A percentile compares a stretch with the other conserved stretches of the same genome.
Evolutionary conservation across 2,888 invertebrate genomes (phyloP).

Genomic region (Blastobasis adustella): DNA sequence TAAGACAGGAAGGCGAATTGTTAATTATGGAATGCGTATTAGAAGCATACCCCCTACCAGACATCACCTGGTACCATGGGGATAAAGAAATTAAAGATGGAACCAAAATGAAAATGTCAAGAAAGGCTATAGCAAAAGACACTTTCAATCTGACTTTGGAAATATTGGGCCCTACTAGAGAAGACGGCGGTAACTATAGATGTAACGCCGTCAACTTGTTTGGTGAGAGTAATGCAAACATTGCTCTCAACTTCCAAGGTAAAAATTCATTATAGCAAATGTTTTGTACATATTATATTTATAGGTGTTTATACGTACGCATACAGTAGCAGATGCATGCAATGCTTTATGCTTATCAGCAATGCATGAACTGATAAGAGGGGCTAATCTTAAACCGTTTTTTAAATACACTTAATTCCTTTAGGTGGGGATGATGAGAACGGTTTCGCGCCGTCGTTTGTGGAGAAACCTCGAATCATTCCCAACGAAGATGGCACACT

Average conservation of each 20-base stretch:
- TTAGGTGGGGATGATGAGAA: constrained; percentile 93
- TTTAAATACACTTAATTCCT: constrained; percentile 15
- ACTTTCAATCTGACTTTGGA: constrained; percentile 93
- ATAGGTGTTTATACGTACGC: constrained; percentile 48
- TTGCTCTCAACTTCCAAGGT: constrained; percentile 99
- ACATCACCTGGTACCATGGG: constrained; percentile 96
- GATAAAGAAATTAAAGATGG: constrained; percentile 88
- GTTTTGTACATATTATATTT: constrained; percentile 16
- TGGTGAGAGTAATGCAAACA: constrained; percentile 99
- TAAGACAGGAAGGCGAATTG: constrained; percentile 93
- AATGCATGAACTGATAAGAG: constrained; percentile 39
- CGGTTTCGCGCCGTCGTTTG: constrained; percentile 96
- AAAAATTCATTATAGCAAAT: constrained; percentile 40
- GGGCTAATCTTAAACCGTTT: background rate
- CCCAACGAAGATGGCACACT: constrained; percentile 98
- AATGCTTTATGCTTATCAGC: constrained; percentile 57
- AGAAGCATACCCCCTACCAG: constrained; percentile 96
- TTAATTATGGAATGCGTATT: constrained; percentile 96
- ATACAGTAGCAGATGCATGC: constrained; percentile 69
- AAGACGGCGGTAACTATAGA: constrained; percentile 98
- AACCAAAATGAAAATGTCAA: constrained; percentile 91
- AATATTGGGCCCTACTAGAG: constrained; percentile 95
- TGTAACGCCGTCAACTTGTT: constrained; percentile 99
- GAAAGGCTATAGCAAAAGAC: constrained; percentile 92
- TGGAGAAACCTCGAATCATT: constrained; percentile 99